Conservation (phyloP, 2,113 vertebrate genomes). For the Austrofundulus limnaeus region DNA sequence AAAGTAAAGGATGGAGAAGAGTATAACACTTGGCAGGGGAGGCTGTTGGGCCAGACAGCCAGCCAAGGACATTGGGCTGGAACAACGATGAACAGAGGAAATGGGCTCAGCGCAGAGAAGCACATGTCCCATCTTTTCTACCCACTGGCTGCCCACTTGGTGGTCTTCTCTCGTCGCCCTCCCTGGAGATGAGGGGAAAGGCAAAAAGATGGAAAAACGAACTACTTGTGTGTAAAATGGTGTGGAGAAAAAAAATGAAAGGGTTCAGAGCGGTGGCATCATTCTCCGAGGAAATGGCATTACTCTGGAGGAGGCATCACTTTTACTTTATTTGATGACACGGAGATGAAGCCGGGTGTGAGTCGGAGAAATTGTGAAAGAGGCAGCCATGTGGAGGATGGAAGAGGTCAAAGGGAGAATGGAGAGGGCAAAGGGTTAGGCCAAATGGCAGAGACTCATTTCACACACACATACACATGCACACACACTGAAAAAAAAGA, state of each 20-base stretch:
- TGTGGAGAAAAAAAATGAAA: slow-evolving; percentile 51
- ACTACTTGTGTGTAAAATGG: slow-evolving; percentile 64
- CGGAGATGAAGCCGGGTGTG: slow-evolving; percentile 15
- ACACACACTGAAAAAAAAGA: no score
- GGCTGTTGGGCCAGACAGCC: slow-evolving; percentile 20
- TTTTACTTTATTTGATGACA: slow-evolving; percentile 52
- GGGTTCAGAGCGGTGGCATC: slow-evolving; percentile 48
- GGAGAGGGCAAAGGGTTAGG: slow-evolving; percentile 17
- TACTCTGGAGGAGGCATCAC: slow-evolving; percentile 41
- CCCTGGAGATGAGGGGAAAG: slow-evolving; percentile 35
- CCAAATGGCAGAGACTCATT: slow-evolving; percentile 22
- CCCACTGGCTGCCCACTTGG: slow-evolving; percentile 22
- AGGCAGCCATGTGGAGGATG: slow-evolving; percentile 19
- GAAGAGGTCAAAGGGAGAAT: slow-evolving; percentile 49
- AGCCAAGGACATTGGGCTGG: slow-evolving; percentile 33
- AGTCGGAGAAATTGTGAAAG: slow-evolving; percentile 45
- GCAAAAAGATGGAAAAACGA: slow-evolving; percentile 33
- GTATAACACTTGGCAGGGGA: slow-evolving; percentile 6
- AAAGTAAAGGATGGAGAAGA: neutral
- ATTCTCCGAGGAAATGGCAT: slow-evolving; percentile 59
- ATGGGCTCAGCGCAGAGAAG: slow-evolving; percentile 1
- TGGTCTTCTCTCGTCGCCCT: slow-evolving; percentile 15
- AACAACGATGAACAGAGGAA: slow-evolving; percentile 17
- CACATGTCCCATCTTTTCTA: slow-evolving; percentile 14
- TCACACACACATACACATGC: slow-evolving; percentile 8